Conservation (phyloP, 2,113 vertebrate genomes). For the Solenodon paradoxus region DNA sequence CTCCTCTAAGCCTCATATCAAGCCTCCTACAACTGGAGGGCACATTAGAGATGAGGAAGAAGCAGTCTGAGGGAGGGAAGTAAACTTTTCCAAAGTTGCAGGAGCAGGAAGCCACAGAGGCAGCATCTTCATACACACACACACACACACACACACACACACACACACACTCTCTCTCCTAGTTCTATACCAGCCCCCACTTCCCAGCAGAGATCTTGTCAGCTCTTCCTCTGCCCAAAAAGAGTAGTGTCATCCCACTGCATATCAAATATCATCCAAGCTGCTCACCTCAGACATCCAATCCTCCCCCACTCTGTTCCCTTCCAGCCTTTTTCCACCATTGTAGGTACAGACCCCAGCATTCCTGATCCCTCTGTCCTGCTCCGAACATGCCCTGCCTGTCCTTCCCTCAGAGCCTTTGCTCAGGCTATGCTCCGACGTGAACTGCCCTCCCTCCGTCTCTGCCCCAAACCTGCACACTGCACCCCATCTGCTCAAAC, state of each 20-base stretch:
- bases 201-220: neutral
- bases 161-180: neutral
- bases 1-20: neutral
- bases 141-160: neutral
- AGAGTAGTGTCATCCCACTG: neutral
- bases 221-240: neutral
- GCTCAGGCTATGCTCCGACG: neutral
- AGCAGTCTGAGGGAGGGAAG: neutral
- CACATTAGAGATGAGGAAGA: neutral
- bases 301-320: neutral
- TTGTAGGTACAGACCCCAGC: neutral
- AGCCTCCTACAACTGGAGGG: neutral
- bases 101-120: neutral
- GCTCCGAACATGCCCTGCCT: neutral
- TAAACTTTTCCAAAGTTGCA: neutral
- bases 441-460: neutral
- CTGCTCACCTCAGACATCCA: neutral
- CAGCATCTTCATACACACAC: neutral
- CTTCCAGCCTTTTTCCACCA: neutral
- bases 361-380: neutral
- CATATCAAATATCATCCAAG: neutral
- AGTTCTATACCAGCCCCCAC: neutral
- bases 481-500: neutral
- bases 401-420: neutral
- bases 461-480: neutral